phyloP scores from a whole-genome alignment of 2,888 invertebrate species.

The Latrodectus hesperus region DNA sequence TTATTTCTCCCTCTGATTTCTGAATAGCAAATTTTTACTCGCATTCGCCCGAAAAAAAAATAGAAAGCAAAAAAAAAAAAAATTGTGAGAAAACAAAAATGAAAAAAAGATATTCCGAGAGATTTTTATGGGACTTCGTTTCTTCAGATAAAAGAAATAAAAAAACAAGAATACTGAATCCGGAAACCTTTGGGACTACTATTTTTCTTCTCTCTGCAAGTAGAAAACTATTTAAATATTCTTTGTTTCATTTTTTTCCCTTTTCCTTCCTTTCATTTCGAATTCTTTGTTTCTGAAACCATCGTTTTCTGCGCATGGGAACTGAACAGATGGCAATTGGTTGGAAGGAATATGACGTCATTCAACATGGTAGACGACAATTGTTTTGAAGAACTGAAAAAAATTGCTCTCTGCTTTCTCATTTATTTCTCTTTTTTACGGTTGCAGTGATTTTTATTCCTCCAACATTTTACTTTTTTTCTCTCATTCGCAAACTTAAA shows the following conservation, averaged over 20 bases:
- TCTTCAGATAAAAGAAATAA: slow-evolving; percentile 18
- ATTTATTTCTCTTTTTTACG: slow-evolving; percentile 35
- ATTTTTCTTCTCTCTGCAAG: not conserved
- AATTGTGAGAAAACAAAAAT: not conserved
- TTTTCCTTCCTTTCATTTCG: slow-evolving; percentile 22
- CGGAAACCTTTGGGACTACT: slow-evolving; percentile 27
- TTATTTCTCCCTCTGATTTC: slow-evolving; percentile 26
- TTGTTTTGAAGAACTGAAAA: slow-evolving; percentile 24
- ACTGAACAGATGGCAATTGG: slow-evolving; percentile 65
- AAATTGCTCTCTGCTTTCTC: slow-evolving; percentile 32
- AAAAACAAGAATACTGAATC: not conserved
- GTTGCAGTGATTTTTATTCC: slow-evolving; percentile 44
- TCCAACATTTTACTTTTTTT: slow-evolving; percentile 16
- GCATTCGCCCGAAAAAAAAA: slow-evolving; percentile 20
- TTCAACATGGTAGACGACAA: slow-evolving; percentile 43
- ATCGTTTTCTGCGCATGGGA: slow-evolving; percentile 56
- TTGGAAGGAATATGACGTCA: slow-evolving; percentile 64
- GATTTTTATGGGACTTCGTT: slow-evolving; percentile 47
- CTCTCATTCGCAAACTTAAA: slow-evolving; percentile 24
- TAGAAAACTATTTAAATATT: slow-evolving; percentile 59
- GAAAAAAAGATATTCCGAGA: not conserved
- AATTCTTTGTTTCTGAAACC: slow-evolving; percentile 34
- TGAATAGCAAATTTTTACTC: slow-evolving; percentile 55
- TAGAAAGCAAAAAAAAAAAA: slow-evolving; percentile 19
- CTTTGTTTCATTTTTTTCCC: slow-evolving; percentile 30